Percentiles rank a stretch among this genome's conserved stretches.
phyloP scores from a whole-genome alignment of 1,140 invertebrate genomes.

The Solenopsis fugax region DNA sequence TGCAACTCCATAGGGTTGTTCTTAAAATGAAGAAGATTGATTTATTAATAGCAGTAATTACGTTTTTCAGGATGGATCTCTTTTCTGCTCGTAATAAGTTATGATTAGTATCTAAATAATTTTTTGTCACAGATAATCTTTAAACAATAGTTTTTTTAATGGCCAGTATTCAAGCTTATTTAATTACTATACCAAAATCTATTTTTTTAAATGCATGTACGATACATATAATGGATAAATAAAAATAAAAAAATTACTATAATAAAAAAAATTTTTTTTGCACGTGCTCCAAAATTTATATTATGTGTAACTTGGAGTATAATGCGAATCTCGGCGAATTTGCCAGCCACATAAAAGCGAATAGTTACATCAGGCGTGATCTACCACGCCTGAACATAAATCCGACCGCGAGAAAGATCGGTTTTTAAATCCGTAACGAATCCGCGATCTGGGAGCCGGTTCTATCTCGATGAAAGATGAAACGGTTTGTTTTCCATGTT shows the following conservation, averaged over 20 bases:
- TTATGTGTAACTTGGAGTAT: constrained; percentile 17
- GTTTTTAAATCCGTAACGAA: constrained; percentile 28
- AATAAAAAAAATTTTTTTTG: background rate
- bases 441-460: constrained; percentile 20
- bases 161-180: background rate
- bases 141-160: background rate
- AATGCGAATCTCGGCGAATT: constrained; percentile 55
- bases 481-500: constrained; percentile 23
- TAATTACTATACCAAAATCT: background rate
- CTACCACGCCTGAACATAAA: constrained; percentile 65
- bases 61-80: background rate
- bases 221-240: constrained; percentile 1
- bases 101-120: background rate
- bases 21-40: constrained; percentile 1
- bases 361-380: constrained; percentile 59
- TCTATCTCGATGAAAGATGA: constrained; percentile 20
- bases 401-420: constrained; percentile 26
- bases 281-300: background rate
- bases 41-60: background rate
- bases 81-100: background rate
- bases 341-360: constrained; percentile 33
- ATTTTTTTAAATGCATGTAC: background rate
- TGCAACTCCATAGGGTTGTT: background rate
- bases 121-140: background rate
- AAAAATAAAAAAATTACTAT: background rate